Base-by-base conservation (phyloP, 2,797 vertebrate genomes). In the Carcharodon carcharias region DNA sequence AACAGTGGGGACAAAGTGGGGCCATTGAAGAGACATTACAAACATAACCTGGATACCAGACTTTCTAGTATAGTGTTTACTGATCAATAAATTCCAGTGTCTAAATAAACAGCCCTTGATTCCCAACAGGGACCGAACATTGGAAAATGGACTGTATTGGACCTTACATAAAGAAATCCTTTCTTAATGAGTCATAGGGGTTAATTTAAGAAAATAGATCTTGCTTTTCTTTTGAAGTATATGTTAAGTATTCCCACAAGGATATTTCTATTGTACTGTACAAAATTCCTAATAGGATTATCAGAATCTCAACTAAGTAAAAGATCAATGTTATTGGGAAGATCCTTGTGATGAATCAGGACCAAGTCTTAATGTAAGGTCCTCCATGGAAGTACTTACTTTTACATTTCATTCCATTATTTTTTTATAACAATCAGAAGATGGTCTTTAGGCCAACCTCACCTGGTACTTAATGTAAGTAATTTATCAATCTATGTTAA, bases 401-500 rank as follows among this genome's bases (percentile, higher is more conserved):
- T 73, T 9, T 73, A 16, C 54, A 73, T 93, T 65, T 40, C 61
- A 93, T 65, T 67, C 91, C 61, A 63, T 67, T 67, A 77, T 58
- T 95, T 73, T 35, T 67, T 77, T 21, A 31, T 18, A 95, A 73
- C 50, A 77, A 69, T 95, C 31, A 56, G 69, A 73, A 77, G 54
- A 95, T 94, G 63, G 67, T 54, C 65, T 54, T 31, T 95, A 95
- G 67, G 45, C 69, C 45, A 71, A 58, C 45, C 69, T 8, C 94
- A 77, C 50, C 94, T 95, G 61, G 50, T 56, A 67, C 6, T 21
- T 12, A 56, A 77, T 56, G 94, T 95, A 95, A 95, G 94, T 95
- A 95, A 77, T 77, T 77, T 77, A 73, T 58, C n/a, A 77, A 95
- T 95, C 31, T 95, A 26, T 50, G 58, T n/a, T 95, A 77, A 95